These are phyloP conservation scores for Paralichthys olivaceus DNA, from an alignment of 2,113 vertebrate genomes.

Conservation along the genomic window DNA sequence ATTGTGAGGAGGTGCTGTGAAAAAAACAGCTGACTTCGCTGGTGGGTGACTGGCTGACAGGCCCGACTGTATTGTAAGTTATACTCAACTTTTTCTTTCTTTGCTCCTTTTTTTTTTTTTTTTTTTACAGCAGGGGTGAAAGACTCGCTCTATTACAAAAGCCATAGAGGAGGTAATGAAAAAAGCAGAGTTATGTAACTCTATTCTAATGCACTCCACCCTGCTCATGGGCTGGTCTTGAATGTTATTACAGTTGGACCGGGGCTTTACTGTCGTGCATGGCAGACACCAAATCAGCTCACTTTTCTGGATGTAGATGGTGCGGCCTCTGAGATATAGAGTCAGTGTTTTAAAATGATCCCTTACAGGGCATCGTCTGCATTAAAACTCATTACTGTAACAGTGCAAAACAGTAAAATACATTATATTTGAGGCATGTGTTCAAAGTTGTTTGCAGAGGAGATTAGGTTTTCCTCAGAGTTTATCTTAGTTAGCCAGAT, in stretches of 20 bases:
- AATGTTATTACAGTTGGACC: slow-evolving; percentile 61
- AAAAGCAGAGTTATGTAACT: slow-evolving; percentile 72
- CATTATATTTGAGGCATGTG: no score
- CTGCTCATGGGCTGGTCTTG: slow-evolving; percentile 52
- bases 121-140: slow-evolving; percentile 12
- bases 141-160: slow-evolving; percentile 57
- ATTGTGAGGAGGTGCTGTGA: slow-evolving; percentile 65
- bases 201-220: slow-evolving; percentile 74
- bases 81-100: slow-evolving; percentile 50
- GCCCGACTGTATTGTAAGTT: slow-evolving; percentile 55
- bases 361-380: no score
- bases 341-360: neutral
- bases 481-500: no score
- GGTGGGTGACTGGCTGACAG: slow-evolving; percentile 66
- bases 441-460: no score
- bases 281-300: slow-evolving; percentile 14
- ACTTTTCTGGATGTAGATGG: slow-evolving; percentile 6
- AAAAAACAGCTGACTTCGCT: slow-evolving; percentile 76
- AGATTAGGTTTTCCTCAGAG: no score
- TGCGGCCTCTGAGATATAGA: neutral
- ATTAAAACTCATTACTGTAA: no score
- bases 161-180: slow-evolving; percentile 57
- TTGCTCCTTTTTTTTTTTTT: slow-evolving; percentile 6
- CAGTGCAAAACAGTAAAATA: no score
- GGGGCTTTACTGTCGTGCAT: slow-evolving; percentile 36